phyloP scores from a whole-genome alignment of 2,113 vertebrate genomes.

The Megalops atlanticus region DNA sequence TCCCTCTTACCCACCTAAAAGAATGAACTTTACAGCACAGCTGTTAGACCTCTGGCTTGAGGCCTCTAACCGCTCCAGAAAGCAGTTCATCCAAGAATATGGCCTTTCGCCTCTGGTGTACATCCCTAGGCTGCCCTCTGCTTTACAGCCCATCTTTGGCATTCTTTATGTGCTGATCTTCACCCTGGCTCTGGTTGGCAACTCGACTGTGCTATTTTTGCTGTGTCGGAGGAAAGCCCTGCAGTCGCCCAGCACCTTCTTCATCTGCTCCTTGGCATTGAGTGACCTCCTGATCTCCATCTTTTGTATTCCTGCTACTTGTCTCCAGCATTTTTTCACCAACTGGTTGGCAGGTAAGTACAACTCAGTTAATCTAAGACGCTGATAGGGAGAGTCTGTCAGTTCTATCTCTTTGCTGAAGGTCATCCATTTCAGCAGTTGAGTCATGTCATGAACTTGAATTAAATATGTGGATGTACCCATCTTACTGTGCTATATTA shows the following conservation, averaged over 20 bases:
- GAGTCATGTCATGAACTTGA: too few species aligned
- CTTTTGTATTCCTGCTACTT: conserved; percentile 48
- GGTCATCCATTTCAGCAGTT: too few species aligned
- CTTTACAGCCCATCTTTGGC: conserved; percentile 42
- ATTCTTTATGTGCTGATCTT: conserved; percentile 49
- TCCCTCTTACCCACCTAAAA: neutral
- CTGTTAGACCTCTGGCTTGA: conserved; percentile 46
- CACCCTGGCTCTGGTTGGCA: conserved; percentile 45
- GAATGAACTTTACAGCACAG: conserved; percentile 48
- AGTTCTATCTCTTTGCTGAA: neutral
- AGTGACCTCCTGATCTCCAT: conserved; percentile 52
- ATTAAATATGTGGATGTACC: too few species aligned
- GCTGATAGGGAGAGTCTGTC: too few species aligned
- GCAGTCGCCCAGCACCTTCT: conserved; percentile 49
- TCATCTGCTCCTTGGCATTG: conserved; percentile 51
- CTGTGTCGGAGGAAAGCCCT: conserved; percentile 46
- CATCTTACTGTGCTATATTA: too few species aligned
- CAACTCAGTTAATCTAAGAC: too few species aligned
- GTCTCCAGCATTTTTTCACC: conserved; percentile 49
- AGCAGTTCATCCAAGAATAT: conserved; percentile 51
- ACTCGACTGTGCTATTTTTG: conserved; percentile 40
- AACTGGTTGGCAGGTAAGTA: conserved; percentile 53
- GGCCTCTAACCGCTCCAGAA: conserved; percentile 44
- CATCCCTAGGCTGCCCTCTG: conserved; percentile 44
- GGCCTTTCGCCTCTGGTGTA: conserved; percentile 45